Percentiles rank a stretch among this genome's conserved stretches.
These are phyloP conservation scores for Ptychobarbus kaznakovi DNA, from an alignment of 2,797 vertebrate genomes.

Conservation along the genomic window DNA sequence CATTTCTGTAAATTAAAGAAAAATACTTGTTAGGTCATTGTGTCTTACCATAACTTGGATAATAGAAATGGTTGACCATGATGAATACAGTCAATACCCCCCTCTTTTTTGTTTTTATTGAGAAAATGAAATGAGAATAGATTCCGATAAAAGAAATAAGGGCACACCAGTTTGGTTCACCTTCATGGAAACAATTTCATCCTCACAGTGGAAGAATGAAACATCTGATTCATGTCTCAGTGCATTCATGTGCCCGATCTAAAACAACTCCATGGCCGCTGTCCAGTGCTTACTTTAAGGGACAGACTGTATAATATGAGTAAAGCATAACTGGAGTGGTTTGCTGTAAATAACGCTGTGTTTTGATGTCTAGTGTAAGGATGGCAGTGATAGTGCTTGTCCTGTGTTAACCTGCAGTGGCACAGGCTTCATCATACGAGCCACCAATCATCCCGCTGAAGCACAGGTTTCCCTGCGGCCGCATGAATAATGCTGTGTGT, in stretches of 20 bases:
- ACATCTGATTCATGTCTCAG: background rate
- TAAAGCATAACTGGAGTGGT: conserved; percentile 28
- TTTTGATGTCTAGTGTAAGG: conserved; percentile 51
- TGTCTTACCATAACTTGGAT: background rate
- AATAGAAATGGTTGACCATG: background rate
- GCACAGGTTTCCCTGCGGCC: conserved; percentile 70
- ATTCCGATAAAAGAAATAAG: background rate
- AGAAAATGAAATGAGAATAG: background rate
- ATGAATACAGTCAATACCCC: background rate
- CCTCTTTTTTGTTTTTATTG: background rate
- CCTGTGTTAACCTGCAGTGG: conserved; percentile 68
- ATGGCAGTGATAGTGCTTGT: conserved; percentile 58
- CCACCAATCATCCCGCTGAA: conserved; percentile 63
- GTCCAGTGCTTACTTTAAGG: conserved; percentile 31
- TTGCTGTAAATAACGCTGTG: conserved; percentile 44
- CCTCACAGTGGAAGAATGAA: background rate
- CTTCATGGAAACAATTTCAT: background rate
- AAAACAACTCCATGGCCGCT: background rate
- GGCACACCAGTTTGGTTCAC: background rate
- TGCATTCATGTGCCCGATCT: background rate
- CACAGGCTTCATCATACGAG: conserved; percentile 65
- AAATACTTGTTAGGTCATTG: background rate
- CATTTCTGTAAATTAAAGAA: background rate
- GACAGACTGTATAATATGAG: conserved; percentile 36
- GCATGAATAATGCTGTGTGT: conserved; percentile 77